A percentile compares a stretch with the other conserved stretches of the same genome.
phyloP scores from a whole-genome alignment of 2,888 invertebrate genomes.

The Drosophila algonquin region DNA sequence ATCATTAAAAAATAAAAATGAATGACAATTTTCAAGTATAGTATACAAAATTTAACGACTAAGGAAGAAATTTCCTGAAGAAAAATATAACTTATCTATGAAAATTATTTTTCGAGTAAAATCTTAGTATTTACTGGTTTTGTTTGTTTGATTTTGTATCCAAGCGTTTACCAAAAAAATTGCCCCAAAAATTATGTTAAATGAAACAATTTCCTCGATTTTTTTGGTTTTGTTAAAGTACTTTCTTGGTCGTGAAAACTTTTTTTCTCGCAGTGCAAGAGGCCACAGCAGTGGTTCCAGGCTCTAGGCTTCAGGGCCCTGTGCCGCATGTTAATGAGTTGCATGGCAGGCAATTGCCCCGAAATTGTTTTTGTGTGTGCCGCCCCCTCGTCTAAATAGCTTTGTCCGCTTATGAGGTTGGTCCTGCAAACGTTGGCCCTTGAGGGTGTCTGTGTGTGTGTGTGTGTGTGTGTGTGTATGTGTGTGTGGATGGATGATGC shows the following conservation, averaged over 20 bases:
- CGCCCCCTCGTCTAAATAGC: slow-evolving; percentile 49
- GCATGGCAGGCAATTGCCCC: slow-evolving; percentile 64
- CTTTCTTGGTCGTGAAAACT: background rate
- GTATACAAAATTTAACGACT: no score
- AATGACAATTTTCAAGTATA: no score
- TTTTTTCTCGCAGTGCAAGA: slow-evolving; percentile 9
- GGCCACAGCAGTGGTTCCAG: background rate
- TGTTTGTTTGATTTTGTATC: no score
- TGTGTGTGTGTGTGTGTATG: slow-evolving; percentile 9
- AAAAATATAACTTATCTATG: no score
- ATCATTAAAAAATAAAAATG: no score
- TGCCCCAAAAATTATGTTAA: no score
- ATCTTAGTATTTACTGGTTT: no score
- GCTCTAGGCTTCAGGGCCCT: slow-evolving; percentile 7
- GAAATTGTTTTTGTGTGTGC: slow-evolving; percentile 59
- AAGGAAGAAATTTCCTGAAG: no score
- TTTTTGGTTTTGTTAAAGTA: background rate
- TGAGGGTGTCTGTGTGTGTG: slow-evolving; percentile 11
- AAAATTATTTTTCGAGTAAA: no score
- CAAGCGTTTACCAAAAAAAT: no score
- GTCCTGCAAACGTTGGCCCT: background rate
- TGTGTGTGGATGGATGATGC: slow-evolving; percentile 11
- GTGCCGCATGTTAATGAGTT: slow-evolving; percentile 73
- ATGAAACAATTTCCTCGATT: no score
- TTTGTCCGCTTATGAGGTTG: slow-evolving; percentile 20